Percentiles rank a stretch among this genome's conserved stretches.
phyloP scores from a whole-genome alignment of 2,797 vertebrate species.

The Labroides dimidiatus region DNA sequence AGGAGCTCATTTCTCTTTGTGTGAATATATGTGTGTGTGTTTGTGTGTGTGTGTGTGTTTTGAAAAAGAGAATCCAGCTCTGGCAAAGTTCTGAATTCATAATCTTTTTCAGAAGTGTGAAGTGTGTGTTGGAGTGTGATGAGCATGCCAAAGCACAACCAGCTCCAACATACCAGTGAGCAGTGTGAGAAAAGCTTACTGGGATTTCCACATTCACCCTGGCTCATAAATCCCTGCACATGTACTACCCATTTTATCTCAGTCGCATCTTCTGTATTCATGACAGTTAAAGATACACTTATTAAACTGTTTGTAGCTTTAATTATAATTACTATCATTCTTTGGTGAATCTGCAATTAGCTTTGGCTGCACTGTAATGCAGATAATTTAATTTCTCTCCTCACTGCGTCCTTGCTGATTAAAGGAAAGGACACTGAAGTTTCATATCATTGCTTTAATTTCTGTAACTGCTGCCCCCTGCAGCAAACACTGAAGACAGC shows the following conservation, averaged over 20 bases:
- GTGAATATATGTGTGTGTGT: constrained; percentile 5
- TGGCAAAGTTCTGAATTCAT: constrained; percentile 26
- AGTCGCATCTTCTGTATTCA: constrained; percentile 40
- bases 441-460: constrained; percentile 38
- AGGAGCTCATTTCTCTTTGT: not conserved
- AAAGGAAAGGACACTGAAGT: constrained; percentile 34
- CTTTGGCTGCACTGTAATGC: constrained; percentile 53
- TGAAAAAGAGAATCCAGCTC: constrained; percentile 21
- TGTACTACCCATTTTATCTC: constrained; percentile 48
- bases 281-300: constrained; percentile 60
- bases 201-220: constrained; percentile 29
- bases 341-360: constrained; percentile 73
- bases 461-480: constrained; percentile 31
- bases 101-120: constrained; percentile 19
- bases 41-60: constrained; percentile 13
- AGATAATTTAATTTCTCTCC: constrained; percentile 74
- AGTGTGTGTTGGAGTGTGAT: constrained; percentile 12
- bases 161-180: constrained; percentile 18
- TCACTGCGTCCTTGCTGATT: constrained; percentile 57
- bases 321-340: constrained; percentile 76
- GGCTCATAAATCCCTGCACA: constrained; percentile 36
- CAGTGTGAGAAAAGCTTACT: constrained; percentile 12
- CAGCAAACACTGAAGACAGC: not conserved
- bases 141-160: constrained; percentile 25
- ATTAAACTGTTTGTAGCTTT: constrained; percentile 74